Evolutionary conservation across 2,888 invertebrate genomes (phyloP), one percentile per base, ranked within the genome.

Genomic region (Megamerina dolium): DNA sequence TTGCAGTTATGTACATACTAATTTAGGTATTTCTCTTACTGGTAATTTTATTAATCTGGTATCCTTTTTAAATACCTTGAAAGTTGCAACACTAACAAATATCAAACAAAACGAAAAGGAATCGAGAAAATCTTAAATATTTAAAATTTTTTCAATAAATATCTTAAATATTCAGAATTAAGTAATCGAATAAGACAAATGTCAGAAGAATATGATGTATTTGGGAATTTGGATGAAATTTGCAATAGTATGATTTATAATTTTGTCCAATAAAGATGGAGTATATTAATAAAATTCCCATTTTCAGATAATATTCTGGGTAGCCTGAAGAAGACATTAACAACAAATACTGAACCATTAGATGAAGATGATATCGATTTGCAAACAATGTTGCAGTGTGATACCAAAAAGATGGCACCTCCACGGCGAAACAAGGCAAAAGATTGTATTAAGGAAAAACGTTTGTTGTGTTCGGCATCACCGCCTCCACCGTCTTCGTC

Each of bases 161-260:
- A n/a, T n/a, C n/a, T n/a, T n/a, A n/a, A n/a, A n/a, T n/a, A n/a
- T n/a, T n/a, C n/a, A n/a, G n/a, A n/a, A n/a, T n/a, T n/a, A n/a
- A n/a, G n/a, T n/a, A n/a, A n/a, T n/a, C n/a, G n/a, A n/a, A n/a
- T n/a, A n/a, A n/a, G n/a, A n/a, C n/a, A n/a, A n/a, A n/a, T n/a
- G n/a, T n/a, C n/a, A n/a, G 47, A 49, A 26, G 50, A 55, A n/a
- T 54, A 51, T 39, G 49, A 55, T 38, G 52, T 55, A 23, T 55
- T 55, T 43, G 51, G 51, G 13, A 45, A 49, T 30, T 39, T 55
- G 8, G 50, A 55, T 16, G 48, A 41, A 10, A 29, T 51, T 4
- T 46, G 36, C 13, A 52, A 50, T 31, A 44, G 55, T 55, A 41
- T 50, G 40, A 37, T 10, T 8, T n/a, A 3, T 20, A 26, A 17